Conservation (phyloP, 1,140 invertebrate species). For the Akabosia matsudoensis region DNA sequence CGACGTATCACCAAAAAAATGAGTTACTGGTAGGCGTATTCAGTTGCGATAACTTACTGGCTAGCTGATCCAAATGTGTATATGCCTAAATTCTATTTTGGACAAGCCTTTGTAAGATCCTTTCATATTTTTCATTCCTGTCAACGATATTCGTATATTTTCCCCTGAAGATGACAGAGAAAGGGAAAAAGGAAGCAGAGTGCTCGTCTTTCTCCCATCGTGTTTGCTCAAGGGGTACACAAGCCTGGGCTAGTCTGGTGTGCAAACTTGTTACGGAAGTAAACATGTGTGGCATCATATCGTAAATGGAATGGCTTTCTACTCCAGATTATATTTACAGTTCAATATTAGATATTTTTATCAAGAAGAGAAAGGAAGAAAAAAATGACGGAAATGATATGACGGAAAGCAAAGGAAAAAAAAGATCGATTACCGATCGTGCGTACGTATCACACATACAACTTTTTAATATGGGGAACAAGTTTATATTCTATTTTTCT, state of each 20-base stretch:
- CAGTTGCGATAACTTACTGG: too few species aligned
- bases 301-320: neutral
- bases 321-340: neutral
- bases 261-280: too few species aligned
- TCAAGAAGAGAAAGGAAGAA: neutral
- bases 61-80: too few species aligned
- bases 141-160: too few species aligned
- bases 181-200: neutral
- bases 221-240: neutral
- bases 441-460: neutral
- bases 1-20: too few species aligned
- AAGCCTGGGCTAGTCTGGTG: too few species aligned
- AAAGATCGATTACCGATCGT: conserved; percentile 11
- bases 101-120: neutral
- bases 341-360: neutral
- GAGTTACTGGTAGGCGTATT: too few species aligned
- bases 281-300: too few species aligned
- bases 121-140: neutral
- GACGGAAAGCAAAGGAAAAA: neutral
- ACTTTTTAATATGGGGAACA: too few species aligned
- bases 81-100: too few species aligned
- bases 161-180: neutral
- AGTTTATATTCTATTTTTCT: too few species aligned
- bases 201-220: neutral
- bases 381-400: neutral